Evolutionary conservation across 2,113 vertebrate genomes (phyloP), one percentile per base, ranked within the genome.

Genomic region (Herpetotheres cachinnans): DNA sequence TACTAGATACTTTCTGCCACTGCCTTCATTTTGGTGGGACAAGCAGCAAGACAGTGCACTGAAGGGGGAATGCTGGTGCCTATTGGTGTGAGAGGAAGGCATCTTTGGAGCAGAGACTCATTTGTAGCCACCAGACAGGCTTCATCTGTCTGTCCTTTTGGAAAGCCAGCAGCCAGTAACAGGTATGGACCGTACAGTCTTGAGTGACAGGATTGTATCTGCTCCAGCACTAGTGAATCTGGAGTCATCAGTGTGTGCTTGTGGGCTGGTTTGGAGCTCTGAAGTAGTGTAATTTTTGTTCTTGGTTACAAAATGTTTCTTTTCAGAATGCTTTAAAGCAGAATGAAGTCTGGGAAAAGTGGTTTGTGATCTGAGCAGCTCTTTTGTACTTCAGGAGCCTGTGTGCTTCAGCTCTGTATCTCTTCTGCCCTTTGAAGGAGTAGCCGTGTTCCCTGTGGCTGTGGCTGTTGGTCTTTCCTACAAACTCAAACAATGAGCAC

Each of bases 241-340:
- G 90, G 74, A 82, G 54, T 73, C 67, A 9, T 56, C 69, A 11
- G 4, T 16, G 36, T 92, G 82, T 63, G 72, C 80, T 78, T 86
- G 54, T 55, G 85, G 62, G 40, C 74, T 92, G 62, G 26, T 56
- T 56, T 67, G 66, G 83, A 71, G 82, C 67, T 78, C 49, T 52
- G 73, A 79, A 79, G 42, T 4, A 0, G 2, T 72, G 62, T 87
- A 38, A 71, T 66, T 81, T 69, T 70, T 96, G 32, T 54, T 88
- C 76, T 76, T 61, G 49, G 56, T 94, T 89, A 79, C 70, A 89
- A 92, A 96, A 69, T 72, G 42, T 55, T 85, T 89, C 62, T 89
- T 91, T 95, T 63, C 32, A 44, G 38, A 82, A 55, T 30, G 34
- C 56, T 94, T 85, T 86, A 94, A 82, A 65, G 29, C 27, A 76